phyloP scores from a whole-genome alignment of 2,797 vertebrate genomes.

The Tinamus major region DNA sequence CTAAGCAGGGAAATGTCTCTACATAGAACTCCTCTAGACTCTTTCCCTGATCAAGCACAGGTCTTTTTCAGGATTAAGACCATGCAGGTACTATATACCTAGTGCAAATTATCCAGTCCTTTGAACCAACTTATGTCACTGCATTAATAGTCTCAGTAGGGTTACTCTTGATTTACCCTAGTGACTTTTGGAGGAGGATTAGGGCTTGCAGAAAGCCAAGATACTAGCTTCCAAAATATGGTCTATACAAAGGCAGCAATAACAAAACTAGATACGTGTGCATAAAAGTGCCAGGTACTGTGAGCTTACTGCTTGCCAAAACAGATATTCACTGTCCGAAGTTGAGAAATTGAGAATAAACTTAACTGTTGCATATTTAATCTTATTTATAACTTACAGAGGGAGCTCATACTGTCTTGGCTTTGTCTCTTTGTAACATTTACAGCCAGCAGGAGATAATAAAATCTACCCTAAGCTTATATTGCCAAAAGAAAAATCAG shows the following conservation, averaged over 20 bases:
- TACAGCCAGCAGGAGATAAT: constrained; percentile 50
- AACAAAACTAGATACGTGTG: background rate
- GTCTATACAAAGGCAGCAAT: background rate
- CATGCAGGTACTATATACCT: background rate
- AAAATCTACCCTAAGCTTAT: constrained; percentile 32
- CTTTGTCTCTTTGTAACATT: constrained; percentile 30
- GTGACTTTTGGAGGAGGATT: background rate
- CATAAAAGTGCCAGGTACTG: background rate
- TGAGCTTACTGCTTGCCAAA: constrained; percentile 20
- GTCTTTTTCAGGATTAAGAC: background rate
- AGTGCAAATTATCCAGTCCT: background rate
- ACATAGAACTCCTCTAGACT: background rate
- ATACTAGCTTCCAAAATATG: background rate
- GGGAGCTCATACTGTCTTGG: background rate
- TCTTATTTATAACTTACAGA: constrained; percentile 35
- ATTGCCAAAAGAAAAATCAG: background rate
- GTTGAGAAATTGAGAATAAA: constrained; percentile 43
- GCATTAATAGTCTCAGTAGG: background rate
- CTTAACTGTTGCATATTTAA: constrained; percentile 34
- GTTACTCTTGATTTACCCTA: background rate
- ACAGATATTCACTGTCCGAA: constrained; percentile 37
- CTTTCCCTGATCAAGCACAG: fast-evolving
- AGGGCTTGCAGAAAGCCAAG: background rate
- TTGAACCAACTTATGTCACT: background rate
- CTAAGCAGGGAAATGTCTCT: background rate